Base-by-base conservation (phyloP, 1,140 invertebrate species). In the Maconellicoccus hirsutus region DNA sequence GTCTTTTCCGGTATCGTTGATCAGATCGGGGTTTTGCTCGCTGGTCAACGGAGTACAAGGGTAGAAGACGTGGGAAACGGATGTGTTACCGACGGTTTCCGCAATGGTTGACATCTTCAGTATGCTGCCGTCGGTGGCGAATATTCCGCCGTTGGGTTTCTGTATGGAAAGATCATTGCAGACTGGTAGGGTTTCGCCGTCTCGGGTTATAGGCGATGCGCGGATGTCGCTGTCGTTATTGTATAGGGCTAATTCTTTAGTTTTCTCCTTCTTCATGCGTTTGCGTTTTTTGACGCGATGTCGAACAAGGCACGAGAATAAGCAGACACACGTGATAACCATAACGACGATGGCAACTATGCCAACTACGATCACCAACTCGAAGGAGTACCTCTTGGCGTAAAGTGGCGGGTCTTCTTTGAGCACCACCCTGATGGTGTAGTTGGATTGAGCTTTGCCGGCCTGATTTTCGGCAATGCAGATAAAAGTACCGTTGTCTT, bases 401-500 rank as follows among this genome's bases (percentile, higher is more conserved):
- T 70, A 79, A 73, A 73, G 76, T 77, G 22, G 78, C 6, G 86
- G 84, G 71, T 88, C 87, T 75, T 88, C 86, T 77, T 88, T 88
- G 23, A 88, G 82, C 25, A 89, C 82, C 21, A 91, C 84, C 71
- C 85, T 81, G 26, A 94, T 82, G 0, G 90, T 91, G 71, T 90
- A 89, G 76, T 93, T 93, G 1, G 87, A 85, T 71, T 85, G 84
- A 0, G 85, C 82, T 70, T 81, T 84, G 16, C 92, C 92, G 0
- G 91, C 92, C 4, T 86, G 84, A 76, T 94, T 94, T 75, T 91
- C 88, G 0, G 91, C 91, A 0, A 87, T 80, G 76, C 91, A 94
- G 0, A 86, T 84, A 76, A 90, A 93, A 2, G 86, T 89, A 1
- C 91, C 91, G 74, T 92, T 91, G 72, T 90, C 87, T 72, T 88